Conservation (phyloP, 2,888 invertebrate species). For the Apodemia zela region DNA sequence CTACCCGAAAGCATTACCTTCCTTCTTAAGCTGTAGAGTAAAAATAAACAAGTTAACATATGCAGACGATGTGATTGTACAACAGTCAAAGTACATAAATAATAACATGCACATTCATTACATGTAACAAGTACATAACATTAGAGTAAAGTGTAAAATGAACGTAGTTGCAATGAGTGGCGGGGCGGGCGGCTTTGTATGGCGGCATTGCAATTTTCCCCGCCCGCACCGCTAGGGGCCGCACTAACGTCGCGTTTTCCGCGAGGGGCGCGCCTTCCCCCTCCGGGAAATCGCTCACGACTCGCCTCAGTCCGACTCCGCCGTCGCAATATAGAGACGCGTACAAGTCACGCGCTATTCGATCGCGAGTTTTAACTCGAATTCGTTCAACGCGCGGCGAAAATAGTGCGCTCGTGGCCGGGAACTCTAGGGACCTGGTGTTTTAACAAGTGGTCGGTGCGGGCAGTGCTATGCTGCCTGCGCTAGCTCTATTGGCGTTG, state of each 20-base stretch:
- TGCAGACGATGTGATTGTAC: too few relatives aligned
- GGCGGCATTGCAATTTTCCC: conserved; percentile 61
- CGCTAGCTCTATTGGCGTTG: conserved; percentile 59
- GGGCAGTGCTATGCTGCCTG: conserved; percentile 60
- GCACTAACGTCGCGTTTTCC: conserved; percentile 62
- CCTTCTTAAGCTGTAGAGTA: too few relatives aligned
- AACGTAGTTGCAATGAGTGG: conserved; percentile 39
- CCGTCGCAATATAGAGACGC: conserved; percentile 71
- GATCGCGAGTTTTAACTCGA: conserved; percentile 50
- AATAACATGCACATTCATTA: conserved; percentile 6
- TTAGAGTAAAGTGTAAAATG: conserved; percentile 40
- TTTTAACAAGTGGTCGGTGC: conserved; percentile 44
- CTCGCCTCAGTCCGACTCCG: conserved; percentile 72
- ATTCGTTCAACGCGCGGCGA: conserved; percentile 52
- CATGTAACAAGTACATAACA: conserved; percentile 10
- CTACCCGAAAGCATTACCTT: too few relatives aligned
- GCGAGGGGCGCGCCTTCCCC: conserved; percentile 71
- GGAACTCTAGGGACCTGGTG: conserved; percentile 52
- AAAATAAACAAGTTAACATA: too few relatives aligned
- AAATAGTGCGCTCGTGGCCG: conserved; percentile 75
- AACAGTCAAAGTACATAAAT: neutral
- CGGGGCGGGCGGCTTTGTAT: conserved; percentile 39
- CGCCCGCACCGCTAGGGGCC: conserved; percentile 57
- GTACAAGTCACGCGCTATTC: conserved; percentile 47
- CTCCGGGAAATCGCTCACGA: conserved; percentile 70